phyloP scores from a whole-genome alignment of 2,888 invertebrate species.

The Tiphia femorata region DNA sequence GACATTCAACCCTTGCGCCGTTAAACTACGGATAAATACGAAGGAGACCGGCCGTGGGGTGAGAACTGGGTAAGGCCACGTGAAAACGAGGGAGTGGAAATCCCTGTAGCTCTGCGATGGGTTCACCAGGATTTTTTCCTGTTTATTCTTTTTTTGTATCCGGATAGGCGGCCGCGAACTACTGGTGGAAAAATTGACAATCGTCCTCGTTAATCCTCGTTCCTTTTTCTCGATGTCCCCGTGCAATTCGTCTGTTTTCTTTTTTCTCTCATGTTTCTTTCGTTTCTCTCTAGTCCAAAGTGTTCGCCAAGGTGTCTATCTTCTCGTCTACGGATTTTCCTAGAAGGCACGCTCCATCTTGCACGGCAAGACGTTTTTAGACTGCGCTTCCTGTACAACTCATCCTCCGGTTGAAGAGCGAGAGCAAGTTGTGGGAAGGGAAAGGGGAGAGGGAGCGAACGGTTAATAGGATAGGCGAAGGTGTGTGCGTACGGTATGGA shows the following conservation, averaged over 20 bases:
- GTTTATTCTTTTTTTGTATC: not conserved
- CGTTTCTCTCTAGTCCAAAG: not conserved
- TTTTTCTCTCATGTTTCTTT: not conserved
- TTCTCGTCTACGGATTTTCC: no score
- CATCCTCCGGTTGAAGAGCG: not conserved
- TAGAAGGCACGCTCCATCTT: no score
- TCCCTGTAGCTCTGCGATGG: constrained; percentile 17
- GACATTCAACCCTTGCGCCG: constrained; percentile 55
- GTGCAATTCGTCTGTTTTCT: no score
- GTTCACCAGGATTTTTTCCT: not conserved
- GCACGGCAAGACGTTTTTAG: not conserved
- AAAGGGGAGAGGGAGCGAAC: constrained; percentile 23
- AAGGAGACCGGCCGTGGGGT: no score
- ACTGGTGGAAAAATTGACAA: no score
- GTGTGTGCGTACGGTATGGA: constrained; percentile 26
- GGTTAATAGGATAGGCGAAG: constrained; percentile 34
- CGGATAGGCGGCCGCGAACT: no score
- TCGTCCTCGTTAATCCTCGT: no score
- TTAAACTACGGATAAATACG: constrained; percentile 52
- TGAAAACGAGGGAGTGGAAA: constrained; percentile 24
- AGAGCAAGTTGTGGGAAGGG: not conserved
- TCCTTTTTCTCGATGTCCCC: no score
- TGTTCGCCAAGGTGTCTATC: not conserved
- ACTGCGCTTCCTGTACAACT: not conserved
- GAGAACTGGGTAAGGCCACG: constrained; percentile 32